These are phyloP conservation scores for Pseudomyrmex concolor DNA, from an alignment of 1,140 invertebrate genomes.

Conservation along the genomic window DNA sequence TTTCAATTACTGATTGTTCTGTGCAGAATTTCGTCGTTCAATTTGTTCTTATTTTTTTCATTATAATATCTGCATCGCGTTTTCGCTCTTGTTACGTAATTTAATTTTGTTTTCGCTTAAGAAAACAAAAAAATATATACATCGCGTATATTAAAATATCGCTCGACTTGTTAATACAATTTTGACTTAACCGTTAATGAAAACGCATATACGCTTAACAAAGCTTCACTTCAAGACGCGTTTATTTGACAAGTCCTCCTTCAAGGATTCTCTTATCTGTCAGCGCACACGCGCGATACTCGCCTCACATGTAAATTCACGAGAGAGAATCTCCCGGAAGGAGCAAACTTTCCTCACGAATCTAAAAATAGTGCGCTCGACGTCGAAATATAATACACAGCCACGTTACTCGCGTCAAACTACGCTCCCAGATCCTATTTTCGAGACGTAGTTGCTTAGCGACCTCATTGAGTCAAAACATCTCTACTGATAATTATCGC, in stretches of 20 bases:
- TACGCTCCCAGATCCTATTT: not conserved
- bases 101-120: not conserved
- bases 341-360: conserved; percentile 14
- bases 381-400: conserved; percentile 48
- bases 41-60: not conserved
- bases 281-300: not conserved
- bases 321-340: conserved; percentile 20
- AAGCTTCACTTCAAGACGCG: not conserved
- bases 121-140: not conserved
- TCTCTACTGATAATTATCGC: not conserved
- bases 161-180: conserved; percentile 23
- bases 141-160: not conserved
- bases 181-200: conserved; percentile 27
- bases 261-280: not conserved
- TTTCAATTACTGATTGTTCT: not conserved
- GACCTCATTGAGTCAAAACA: not conserved
- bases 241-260: not conserved
- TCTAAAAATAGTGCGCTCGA: conserved; percentile 52
- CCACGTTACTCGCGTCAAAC: conserved; percentile 41
- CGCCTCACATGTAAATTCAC: not conserved
- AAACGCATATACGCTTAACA: not conserved
- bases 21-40: not conserved
- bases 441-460: not conserved
- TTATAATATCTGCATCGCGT: not conserved
- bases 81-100: conserved; percentile 4